phyloP scores from a whole-genome alignment of 1,140 invertebrate species.

The Geopemphigus sp. region DNA sequence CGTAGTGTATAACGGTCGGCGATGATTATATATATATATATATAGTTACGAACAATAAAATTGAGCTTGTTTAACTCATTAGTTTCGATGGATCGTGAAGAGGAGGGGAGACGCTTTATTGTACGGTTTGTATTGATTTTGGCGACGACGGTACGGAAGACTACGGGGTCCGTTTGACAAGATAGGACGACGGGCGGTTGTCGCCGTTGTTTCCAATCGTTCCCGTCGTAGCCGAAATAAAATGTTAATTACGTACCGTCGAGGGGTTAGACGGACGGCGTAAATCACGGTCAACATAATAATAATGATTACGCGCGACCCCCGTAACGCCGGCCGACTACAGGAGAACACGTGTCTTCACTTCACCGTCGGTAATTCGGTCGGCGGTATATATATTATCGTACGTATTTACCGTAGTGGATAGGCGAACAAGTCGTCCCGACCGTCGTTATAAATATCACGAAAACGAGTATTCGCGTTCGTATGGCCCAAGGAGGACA shows the following conservation, averaged over 20 bases:
- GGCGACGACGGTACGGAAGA: not conserved
- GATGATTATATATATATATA: not conserved
- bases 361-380: not conserved
- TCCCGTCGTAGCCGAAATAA: not conserved
- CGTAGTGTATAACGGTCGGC: not conserved
- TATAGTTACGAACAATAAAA: constrained; percentile 1
- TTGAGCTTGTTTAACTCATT: constrained; percentile 7
- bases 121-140: constrained; percentile 3
- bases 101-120: not conserved
- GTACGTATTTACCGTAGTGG: no score
- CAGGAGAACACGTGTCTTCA: constrained; percentile 6
- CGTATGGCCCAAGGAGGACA: no score
- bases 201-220: not conserved
- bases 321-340: no score
- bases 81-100: not conserved
- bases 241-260: constrained; percentile 10
- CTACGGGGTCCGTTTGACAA: not conserved
- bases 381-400: no score
- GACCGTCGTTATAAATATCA: no score
- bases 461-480: no score
- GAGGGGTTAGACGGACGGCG: not conserved
- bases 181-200: not conserved
- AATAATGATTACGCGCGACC: not conserved
- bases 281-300: constrained; percentile 1
- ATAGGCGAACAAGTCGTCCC: no score